Conservation (phyloP, 2,888 invertebrate species). For the Trichopria drosophilae region DNA sequence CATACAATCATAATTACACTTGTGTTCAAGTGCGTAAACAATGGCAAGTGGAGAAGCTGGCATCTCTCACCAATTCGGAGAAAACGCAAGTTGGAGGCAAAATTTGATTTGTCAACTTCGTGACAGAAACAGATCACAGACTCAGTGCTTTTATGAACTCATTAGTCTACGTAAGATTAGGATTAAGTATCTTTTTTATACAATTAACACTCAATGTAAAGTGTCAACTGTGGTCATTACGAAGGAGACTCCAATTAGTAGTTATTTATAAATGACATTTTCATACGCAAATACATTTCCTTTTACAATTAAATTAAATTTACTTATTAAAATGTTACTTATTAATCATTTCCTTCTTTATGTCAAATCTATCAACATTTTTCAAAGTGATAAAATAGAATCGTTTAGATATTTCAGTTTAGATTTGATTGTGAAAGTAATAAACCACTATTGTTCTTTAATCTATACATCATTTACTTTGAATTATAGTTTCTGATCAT, state of each 20-base stretch:
- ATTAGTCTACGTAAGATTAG: slow-evolving; percentile 76
- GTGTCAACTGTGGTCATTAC: background rate
- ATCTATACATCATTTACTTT: too few species aligned
- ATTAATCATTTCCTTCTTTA: too few species aligned
- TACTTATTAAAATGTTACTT: too few species aligned
- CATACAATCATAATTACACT: slow-evolving; percentile 1
- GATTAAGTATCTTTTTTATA: slow-evolving; percentile 23
- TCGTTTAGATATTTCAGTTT: too few species aligned
- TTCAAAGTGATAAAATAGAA: too few species aligned
- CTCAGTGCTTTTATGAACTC: slow-evolving; percentile 76
- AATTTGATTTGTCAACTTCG: slow-evolving; percentile 72
- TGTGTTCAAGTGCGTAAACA: slow-evolving; percentile 13
- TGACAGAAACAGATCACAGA: slow-evolving; percentile 75
- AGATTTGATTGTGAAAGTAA: too few species aligned
- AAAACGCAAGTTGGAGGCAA: slow-evolving; percentile 68
- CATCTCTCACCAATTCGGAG: slow-evolving; percentile 42
- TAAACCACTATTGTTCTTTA: too few species aligned
- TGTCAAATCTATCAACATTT: too few species aligned
- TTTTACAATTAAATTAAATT: too few species aligned
- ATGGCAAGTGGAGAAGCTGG: slow-evolving; percentile 49
- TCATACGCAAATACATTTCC: background rate
- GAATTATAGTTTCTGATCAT: too few species aligned
- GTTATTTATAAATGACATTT: background rate
- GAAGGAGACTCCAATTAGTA: too few species aligned
- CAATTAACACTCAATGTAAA: background rate